Evolutionary conservation across 2,888 invertebrate genomes (phyloP).

Genomic region (Thymelicus sylvestris): DNA sequence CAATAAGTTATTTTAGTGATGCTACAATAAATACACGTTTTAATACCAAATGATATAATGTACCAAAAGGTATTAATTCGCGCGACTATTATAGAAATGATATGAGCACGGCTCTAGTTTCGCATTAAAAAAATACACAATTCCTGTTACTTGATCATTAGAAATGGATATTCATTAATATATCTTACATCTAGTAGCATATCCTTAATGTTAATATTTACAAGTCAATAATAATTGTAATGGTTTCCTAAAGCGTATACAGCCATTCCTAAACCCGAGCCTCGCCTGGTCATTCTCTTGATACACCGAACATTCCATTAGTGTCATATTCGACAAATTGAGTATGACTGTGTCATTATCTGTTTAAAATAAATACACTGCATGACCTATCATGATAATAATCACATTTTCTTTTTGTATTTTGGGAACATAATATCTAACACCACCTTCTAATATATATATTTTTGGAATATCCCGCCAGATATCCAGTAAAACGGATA

Average conservation of each 20-base stretch:
- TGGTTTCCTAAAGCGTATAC: constrained; percentile 69
- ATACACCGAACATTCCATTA: neutral
- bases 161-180: constrained; percentile 7
- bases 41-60: neutral
- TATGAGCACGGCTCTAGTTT: constrained; percentile 1
- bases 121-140: neutral
- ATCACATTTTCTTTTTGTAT: no score
- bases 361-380: neutral
- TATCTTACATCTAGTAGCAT: constrained; percentile 36
- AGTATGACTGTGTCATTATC: neutral
- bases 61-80: neutral
- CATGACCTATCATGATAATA: no score
- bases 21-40: neutral
- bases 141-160: constrained; percentile 4
- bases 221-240: constrained; percentile 20
- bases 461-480: no score
- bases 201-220: constrained; percentile 35
- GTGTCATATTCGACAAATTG: constrained; percentile 4
- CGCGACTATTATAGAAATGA: neutral
- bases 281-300: constrained; percentile 3
- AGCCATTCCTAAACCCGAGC: constrained; percentile 46
- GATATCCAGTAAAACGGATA: no score
- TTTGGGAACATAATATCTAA: no score
- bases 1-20: neutral
- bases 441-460: no score